Percentiles rank a stretch among this genome's conserved stretches.
Conservation (phyloP, 2,888 invertebrate genomes). For the Conchocele bisecta region DNA sequence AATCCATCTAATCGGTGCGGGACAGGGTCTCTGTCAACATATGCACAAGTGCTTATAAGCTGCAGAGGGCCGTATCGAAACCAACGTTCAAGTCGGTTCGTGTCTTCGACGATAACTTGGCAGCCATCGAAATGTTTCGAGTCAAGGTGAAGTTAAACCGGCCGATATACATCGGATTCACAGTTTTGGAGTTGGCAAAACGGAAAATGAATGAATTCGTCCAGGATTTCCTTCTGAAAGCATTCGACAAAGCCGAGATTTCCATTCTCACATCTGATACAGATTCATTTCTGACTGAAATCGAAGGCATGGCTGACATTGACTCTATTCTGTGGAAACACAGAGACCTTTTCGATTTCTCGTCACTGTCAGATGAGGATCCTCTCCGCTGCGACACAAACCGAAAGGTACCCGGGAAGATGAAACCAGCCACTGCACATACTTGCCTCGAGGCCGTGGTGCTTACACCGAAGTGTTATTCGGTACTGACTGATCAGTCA, state of each 20-base stretch:
- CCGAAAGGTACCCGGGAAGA: not conserved
- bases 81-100: constrained; percentile 7
- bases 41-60: not conserved
- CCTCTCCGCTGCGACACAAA: no score
- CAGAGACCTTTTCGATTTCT: no score
- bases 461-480: no score
- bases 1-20: no score
- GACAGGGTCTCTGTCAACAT: not conserved
- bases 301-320: not conserved
- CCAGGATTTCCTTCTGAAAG: not conserved
- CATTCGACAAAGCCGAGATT: not conserved
- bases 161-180: constrained; percentile 12
- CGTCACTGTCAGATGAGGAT: no score
- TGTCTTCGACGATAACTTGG: constrained; percentile 4
- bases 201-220: not conserved
- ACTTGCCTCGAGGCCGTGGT: no score
- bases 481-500: no score
- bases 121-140: constrained; percentile 8
- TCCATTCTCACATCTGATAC: constrained; percentile 5
- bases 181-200: constrained; percentile 12
- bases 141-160: constrained; percentile 1
- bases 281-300: not conserved
- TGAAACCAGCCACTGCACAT: no score
- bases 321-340: no score
- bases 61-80: constrained; percentile 1